Evolutionary conservation across 2,113 vertebrate genomes (phyloP), one percentile per base, ranked within the genome.

Genomic region (Vicugna pacos): DNA sequence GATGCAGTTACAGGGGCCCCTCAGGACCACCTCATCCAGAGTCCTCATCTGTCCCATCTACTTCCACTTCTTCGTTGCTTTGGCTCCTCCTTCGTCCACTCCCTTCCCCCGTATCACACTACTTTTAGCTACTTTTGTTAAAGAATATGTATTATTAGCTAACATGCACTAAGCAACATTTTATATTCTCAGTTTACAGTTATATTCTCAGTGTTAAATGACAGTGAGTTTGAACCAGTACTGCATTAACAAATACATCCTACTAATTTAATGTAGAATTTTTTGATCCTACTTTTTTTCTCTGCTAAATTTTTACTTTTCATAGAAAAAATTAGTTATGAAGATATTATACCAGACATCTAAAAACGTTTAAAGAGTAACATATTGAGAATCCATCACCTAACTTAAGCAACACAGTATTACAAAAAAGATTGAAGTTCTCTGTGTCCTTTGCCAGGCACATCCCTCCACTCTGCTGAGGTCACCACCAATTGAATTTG

Each of bases 271-370:
- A 38, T 38, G 38, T 38, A 91, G 46, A 87, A 30, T 42, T 38
- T 58, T 93, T 67, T 60, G 35, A 2, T 26, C 8, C 14, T 80
- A 52, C n/a, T 95, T 95, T 93, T 38, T 38, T 38, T 38, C 48
- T 17, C 46, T 70, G 46, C 12, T 82, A 81, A 54, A 32, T 94
- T 85, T 60, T 80, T 89, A 86, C 54, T 86, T 22, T 87, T 92
- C 7, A 8, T 50, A 19, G 50, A 73, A 92, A 58, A 86, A 91
- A 13, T 54, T 76, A 65, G 35, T 8, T 50, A 11, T 38, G 67
- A 94, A 84, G 46, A 88, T 26, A 30, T 35, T 38, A 3, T 64
- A 24, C 30, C 22, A 77, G 69, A 32, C 32, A 46, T 88, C 8
- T n/a, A 67, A 0, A 81, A 54, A 42, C 38, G 5, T 38, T 38